These are phyloP conservation scores for Lasius platythorax DNA, from an alignment of 2,888 invertebrate genomes.

Conservation along the genomic window DNA sequence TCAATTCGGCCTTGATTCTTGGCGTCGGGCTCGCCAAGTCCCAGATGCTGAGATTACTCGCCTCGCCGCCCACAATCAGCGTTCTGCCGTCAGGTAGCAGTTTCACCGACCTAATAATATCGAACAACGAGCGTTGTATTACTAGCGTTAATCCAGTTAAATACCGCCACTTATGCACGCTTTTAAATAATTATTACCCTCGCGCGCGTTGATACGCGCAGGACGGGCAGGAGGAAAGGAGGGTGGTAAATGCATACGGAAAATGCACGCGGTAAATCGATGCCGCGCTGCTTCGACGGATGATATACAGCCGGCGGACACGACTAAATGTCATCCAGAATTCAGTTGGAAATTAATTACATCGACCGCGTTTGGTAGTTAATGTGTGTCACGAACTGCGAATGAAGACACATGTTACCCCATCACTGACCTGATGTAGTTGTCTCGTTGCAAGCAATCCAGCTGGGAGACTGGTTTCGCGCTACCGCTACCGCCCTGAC, in stretches of 20 bases:
- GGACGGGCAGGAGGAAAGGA: neutral
- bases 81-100: conserved; percentile 96
- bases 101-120: conserved; percentile 91
- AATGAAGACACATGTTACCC: conserved; percentile 55
- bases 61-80: conserved; percentile 98
- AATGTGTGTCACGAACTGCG: conserved; percentile 55
- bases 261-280: conserved; percentile 48
- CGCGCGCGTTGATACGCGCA: conserved; percentile 23
- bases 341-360: conserved; percentile 64
- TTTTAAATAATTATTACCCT: conserved; percentile 48
- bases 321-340: conserved; percentile 60
- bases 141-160: conserved; percentile 5
- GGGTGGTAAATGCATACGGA: conserved; percentile 41
- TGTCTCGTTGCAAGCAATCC: conserved; percentile 97
- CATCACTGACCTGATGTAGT: conserved; percentile 91
- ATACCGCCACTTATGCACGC: conserved; percentile 40
- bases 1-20: conserved; percentile 96
- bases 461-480: conserved; percentile 96
- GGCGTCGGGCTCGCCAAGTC: conserved; percentile 97
- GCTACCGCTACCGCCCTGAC: conserved; percentile 92
- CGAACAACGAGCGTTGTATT: neutral
- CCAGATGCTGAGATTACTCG: conserved; percentile 98
- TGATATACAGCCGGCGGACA: conserved; percentile 56
- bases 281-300: conserved; percentile 42
- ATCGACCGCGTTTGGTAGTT: conserved; percentile 50